Evolutionary conservation across 1,140 invertebrate genomes (phyloP), one percentile per base, ranked within the genome.

Genomic region (Platyura marginata): DNA sequence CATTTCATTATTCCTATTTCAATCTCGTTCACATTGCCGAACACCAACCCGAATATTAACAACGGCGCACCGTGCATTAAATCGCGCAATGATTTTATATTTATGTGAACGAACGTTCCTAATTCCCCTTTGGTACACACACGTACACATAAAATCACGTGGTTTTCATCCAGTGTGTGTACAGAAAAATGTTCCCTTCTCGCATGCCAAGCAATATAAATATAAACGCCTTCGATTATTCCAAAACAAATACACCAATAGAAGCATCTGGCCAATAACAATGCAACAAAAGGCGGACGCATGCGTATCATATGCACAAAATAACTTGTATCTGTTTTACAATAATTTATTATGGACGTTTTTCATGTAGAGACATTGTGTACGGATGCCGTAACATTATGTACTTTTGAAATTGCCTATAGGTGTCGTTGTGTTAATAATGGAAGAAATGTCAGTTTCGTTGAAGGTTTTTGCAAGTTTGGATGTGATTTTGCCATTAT

Each of bases 401-500:
- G n/a, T n/a, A n/a, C n/a, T n/a, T n/a, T n/a, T n/a, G n/a, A n/a
- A n/a, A n/a, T n/a, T n/a, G n/a, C n/a, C n/a, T 29, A 29, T 29
- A 29, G 25, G 25, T 29, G 25, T 6, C 25, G 25, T 29, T 29
- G 6, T 29, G 13, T 29, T 29, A 8, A 29, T 29, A 29, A 29
- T 29, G 25, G 25, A 33, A 48, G 42, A 40, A 40, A 22, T 41
- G 25, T 42, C 41, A 42, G 41, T 42, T 42, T 19, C 11, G 32
- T 42, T 42, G 41, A 42, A 42, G 41, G 41, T 42, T 42, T 42
- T 42, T 42, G 41, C 41, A 42, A 42, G 32, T 11, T 33, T 42
- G 25, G 41, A 33, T 42, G 41, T 19, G 13, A 19, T 37, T 42
- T 21, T 13, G 18, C n/a, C 21, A 3, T n/a, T 42, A 25, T 32